Percentiles rank a stretch among this genome's conserved stretches.
Evolutionary conservation across 2,797 vertebrate species (phyloP).

Genomic region (Alauda arvensis): DNA sequence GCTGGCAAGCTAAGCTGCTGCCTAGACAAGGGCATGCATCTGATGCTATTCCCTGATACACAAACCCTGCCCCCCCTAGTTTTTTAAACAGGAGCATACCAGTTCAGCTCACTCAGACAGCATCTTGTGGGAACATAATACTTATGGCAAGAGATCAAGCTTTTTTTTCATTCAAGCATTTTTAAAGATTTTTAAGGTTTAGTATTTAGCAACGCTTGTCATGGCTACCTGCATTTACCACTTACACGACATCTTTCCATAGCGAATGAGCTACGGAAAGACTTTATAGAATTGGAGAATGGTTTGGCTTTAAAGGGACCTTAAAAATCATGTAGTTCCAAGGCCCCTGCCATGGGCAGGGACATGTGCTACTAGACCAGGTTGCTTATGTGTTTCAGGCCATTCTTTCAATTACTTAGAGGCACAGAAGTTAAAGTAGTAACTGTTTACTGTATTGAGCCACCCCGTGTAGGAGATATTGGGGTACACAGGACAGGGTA

Average conservation of each 20-base stretch:
- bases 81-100: fast-evolving
- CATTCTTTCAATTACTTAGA: neutral
- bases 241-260: neutral
- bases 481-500: too few species aligned
- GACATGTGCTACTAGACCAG: neutral
- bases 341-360: neutral
- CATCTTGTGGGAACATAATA: neutral
- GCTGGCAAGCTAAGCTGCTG: neutral
- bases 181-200: neutral
- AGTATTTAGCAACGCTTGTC: neutral
- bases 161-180: neutral
- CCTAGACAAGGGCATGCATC: too few species aligned
- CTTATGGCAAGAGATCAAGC: neutral
- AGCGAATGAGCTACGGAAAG: neutral
- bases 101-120: neutral
- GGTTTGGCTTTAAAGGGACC: neutral
- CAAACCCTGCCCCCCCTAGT: fast-evolving
- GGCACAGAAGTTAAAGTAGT: neutral
- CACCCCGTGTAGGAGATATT: neutral
- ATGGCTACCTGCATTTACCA: neutral
- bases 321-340: neutral
- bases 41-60: neutral
- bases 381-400: neutral
- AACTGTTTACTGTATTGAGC: neutral
- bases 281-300: neutral